Base-by-base conservation (phyloP, 2,113 vertebrate genomes). In the Aix galericulata region DNA sequence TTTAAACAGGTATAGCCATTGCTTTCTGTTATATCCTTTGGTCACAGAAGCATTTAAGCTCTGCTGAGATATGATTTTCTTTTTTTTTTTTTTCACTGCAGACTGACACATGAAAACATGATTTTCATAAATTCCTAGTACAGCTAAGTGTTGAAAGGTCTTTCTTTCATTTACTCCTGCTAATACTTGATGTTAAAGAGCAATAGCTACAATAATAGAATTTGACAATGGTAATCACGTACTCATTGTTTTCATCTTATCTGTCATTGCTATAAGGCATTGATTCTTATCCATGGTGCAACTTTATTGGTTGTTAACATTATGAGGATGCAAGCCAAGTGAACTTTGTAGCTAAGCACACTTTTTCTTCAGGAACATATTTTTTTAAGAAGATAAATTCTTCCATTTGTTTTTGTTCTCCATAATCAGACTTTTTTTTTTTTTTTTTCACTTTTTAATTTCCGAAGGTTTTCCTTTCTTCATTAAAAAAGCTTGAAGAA, bases 401-500 rank as follows among this genome's bases (percentile, higher is more conserved):
- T 68, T 42, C 46, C 50, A 58, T 31, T 27, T n/a, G 5, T 2
- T 59, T 92, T 94, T 10, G 0, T 36, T 89, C 32, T 78, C 15
- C 9, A 44, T 21, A 52, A 46, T 44, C 29, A 73, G 50, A 67
- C 26, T 87, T 88, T 93, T 46, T 46, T 46, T 46, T 44, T 44
- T 40, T 40, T 40, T 40, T 48, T 68, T 75, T 76, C 4, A 0
- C 17, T 78, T 85, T 87, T 58, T 68, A 3, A 63, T 81, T 91
- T 91, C 53, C 42, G 72, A 72, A 91, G 92, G 44, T 60, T 88
- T 89, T 25, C 50, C 17, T 92, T 95, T 83, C 75, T 85, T 91
- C 82, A 85, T 83, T 91, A 90, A 92, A 82, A 88, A 68, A 88
- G 29, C 0, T 5, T 88, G 78, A 94, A 89, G 77, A 91, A 92